phyloP scores from a whole-genome alignment of 2,113 vertebrate species.

The Callorhinus ursinus region DNA sequence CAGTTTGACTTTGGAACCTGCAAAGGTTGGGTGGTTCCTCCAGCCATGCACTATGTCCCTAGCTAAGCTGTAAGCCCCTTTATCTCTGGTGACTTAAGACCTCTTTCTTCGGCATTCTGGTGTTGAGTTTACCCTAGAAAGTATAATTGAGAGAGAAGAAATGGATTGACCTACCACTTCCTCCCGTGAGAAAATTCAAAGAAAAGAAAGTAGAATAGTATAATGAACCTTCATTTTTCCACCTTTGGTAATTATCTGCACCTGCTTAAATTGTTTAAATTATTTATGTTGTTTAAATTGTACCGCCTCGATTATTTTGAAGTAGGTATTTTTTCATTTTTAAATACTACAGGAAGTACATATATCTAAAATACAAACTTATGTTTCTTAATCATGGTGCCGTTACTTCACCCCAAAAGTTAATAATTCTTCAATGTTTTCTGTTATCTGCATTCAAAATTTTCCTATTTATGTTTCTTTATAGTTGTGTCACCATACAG shows the following conservation, averaged over 20 bases:
- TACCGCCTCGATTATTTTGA: background rate
- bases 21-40: background rate
- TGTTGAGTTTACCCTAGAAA: constrained; percentile 16
- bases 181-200: background rate
- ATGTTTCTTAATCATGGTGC: background rate
- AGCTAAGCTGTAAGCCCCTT: background rate
- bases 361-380: background rate
- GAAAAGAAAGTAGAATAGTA: background rate
- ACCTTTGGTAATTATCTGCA: background rate
- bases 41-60: background rate
- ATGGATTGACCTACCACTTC: background rate
- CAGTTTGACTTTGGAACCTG: background rate
- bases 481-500: background rate
- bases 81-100: background rate
- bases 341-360: background rate
- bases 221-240: background rate
- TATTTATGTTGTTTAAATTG: background rate
- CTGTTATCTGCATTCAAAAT: background rate
- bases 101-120: background rate
- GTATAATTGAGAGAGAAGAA: background rate
- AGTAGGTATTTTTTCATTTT: background rate
- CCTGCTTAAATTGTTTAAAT: background rate
- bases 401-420: background rate
- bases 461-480: background rate
- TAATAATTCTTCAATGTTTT: background rate